Base-by-base conservation (phyloP, 2,797 vertebrate genomes). In the Notolepis coatsorum region DNA sequence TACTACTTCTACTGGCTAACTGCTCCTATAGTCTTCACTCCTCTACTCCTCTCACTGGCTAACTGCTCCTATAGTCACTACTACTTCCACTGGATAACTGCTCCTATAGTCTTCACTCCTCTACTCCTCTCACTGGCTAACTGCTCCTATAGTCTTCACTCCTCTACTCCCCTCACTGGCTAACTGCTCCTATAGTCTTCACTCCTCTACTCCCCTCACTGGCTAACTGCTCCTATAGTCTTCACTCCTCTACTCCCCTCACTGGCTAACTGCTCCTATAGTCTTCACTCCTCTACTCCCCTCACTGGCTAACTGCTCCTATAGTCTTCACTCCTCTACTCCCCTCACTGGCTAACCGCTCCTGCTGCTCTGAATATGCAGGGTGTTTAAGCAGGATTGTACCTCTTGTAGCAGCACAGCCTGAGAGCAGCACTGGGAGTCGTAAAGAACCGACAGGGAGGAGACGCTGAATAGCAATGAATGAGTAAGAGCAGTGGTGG, bases 401-500 rank as follows among this genome's bases (percentile, higher is more conserved):
- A 58, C 64, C 61, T 73, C 65, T 68, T 84, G 77, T 82, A 78
- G 57, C 63, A 65, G 60, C 64, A 71, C 48, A 62, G 48, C 51
- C 74, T 25, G 48, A 76, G 68, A 72, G 80, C 69, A 69, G 65
- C 73, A 75, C 50, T 13, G 69, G 71, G 79, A 85, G 28, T 50
- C 69, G 38, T 84, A 79, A 88, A 86, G 52, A 73, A 73, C 61
- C 53, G 56, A 71, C 61, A 39, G 18, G 51, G 64, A 82, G 48
- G 50, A 82, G 59, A 64, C n/a, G 4, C 65, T 74, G 80, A 74
- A 85, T 77, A 73, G 73, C 78, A 84, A 88, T 78, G 75, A 71
- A 78, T 72, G 63, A 77, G 66, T 56, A 53, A 77, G 48, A 57
- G 72, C 56, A 74, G 65, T 51, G 65, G 53, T 65, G 65, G 71